These are phyloP conservation scores for Spicauda simplicius DNA, from an alignment of 2,888 invertebrate species.

Conservation along the genomic window DNA sequence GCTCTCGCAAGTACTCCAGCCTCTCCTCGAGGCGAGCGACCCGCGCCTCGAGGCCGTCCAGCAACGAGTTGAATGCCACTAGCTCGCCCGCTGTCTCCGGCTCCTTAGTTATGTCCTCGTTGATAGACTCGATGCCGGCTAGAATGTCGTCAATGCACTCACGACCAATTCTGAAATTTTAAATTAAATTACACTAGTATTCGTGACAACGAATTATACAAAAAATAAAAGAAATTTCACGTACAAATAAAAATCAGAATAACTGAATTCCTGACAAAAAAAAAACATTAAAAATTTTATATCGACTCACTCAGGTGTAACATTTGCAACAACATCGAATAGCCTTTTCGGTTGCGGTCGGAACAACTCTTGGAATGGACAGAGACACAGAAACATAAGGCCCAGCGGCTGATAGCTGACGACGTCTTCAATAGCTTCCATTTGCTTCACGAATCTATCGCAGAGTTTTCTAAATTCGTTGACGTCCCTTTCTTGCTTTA, in stretches of 20 bases:
- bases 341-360: constrained; percentile 89
- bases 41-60: constrained; percentile 87
- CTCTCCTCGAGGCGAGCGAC: constrained; percentile 89
- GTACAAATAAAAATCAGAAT: too few relatives aligned
- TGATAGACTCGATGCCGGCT: constrained; percentile 87
- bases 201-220: too few relatives aligned
- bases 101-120: constrained; percentile 85
- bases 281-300: background rate
- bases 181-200: background rate
- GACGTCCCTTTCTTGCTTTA: constrained; percentile 87
- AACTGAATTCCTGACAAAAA: background rate
- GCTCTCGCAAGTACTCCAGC: constrained; percentile 91
- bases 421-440: constrained; percentile 87
- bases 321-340: constrained; percentile 86
- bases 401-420: constrained; percentile 89
- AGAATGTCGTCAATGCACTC: constrained; percentile 85
- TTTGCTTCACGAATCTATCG: constrained; percentile 88
- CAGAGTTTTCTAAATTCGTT: constrained; percentile 88
- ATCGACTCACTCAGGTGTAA: constrained; percentile 86
- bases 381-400: constrained; percentile 88
- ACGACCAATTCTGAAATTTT: constrained; percentile 84
- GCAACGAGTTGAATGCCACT: constrained; percentile 88
- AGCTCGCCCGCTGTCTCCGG: constrained; percentile 90
- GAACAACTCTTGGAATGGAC: constrained; percentile 89
- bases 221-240: too few relatives aligned